These are phyloP conservation scores for Vireo griseus DNA, from an alignment of 2,797 vertebrate species.

Conservation along the genomic window DNA sequence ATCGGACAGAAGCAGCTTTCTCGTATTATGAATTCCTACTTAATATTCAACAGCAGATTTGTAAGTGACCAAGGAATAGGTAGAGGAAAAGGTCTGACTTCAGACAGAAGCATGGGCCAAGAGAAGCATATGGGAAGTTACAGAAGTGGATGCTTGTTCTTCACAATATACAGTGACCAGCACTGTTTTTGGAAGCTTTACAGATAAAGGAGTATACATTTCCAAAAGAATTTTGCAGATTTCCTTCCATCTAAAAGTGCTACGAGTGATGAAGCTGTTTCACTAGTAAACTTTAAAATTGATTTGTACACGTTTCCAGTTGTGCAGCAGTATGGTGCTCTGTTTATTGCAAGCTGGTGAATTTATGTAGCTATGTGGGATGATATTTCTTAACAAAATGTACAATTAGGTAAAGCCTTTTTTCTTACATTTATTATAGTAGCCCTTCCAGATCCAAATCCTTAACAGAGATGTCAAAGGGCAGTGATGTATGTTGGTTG, in stretches of 20 bases:
- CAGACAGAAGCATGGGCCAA: not conserved
- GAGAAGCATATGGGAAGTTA: slow-evolving; percentile 24
- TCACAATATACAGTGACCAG: not conserved
- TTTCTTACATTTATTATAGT: slow-evolving; percentile 61
- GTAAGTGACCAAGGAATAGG: slow-evolving; percentile 79
- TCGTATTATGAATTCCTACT: slow-evolving; percentile 96
- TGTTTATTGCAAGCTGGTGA: slow-evolving; percentile 65
- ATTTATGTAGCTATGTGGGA: slow-evolving; percentile 68
- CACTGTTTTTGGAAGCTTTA: slow-evolving; percentile 43
- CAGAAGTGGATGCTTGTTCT: not conserved
- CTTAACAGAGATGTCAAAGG: slow-evolving; percentile 66
- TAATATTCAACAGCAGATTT: slow-evolving; percentile 90
- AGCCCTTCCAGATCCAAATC: slow-evolving; percentile 64
- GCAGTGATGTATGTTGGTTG: slow-evolving; percentile 61
- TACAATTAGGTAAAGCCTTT: slow-evolving; percentile 57
- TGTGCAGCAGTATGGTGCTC: slow-evolving; percentile 64
- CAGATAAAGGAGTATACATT: slow-evolving; percentile 17
- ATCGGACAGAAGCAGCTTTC: slow-evolving; percentile 87
- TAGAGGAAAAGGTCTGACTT: not conserved
- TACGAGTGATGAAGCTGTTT: slow-evolving; percentile 31
- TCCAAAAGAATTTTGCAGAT: slow-evolving; percentile 11
- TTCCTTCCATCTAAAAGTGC: slow-evolving; percentile 47
- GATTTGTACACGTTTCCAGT: slow-evolving; percentile 66
- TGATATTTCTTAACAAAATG: slow-evolving; percentile 61
- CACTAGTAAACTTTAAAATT: slow-evolving; percentile 50